Conservation (phyloP, 2,113 vertebrate species). For the Urocolius indicus region DNA sequence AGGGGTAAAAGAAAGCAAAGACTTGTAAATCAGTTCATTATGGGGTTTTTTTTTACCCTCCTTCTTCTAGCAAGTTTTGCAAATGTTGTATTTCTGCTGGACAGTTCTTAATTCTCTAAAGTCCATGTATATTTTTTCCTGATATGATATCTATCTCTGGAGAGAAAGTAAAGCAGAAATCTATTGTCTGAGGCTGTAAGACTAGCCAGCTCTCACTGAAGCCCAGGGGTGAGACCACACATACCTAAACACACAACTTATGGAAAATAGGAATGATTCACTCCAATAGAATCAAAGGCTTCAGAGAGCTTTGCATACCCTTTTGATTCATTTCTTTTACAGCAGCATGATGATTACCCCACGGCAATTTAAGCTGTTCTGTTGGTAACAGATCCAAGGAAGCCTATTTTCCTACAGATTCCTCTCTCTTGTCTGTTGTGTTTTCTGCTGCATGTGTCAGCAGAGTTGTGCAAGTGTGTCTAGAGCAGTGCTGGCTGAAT, state of each 20-base stretch:
- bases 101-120: background rate
- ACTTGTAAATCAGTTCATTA: background rate
- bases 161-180: background rate
- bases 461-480: background rate
- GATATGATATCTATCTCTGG: background rate
- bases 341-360: background rate
- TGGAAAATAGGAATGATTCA: background rate
- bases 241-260: background rate
- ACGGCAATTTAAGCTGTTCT: background rate
- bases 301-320: background rate
- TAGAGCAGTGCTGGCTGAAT: accelerated
- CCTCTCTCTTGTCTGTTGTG: background rate
- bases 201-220: background rate
- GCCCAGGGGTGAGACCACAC: background rate
- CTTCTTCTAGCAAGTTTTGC: background rate
- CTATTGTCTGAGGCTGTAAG: background rate
- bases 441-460: background rate
- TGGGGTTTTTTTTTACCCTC: background rate
- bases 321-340: slow-evolving; percentile 3
- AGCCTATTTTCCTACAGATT: background rate
- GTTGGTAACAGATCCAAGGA: background rate
- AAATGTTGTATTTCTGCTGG: background rate
- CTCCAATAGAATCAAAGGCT: background rate
- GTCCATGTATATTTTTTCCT: background rate
- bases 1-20: background rate